Evolutionary conservation across 1,140 invertebrate genomes (phyloP).

Genomic region (Leguminivora glycinivorella): DNA sequence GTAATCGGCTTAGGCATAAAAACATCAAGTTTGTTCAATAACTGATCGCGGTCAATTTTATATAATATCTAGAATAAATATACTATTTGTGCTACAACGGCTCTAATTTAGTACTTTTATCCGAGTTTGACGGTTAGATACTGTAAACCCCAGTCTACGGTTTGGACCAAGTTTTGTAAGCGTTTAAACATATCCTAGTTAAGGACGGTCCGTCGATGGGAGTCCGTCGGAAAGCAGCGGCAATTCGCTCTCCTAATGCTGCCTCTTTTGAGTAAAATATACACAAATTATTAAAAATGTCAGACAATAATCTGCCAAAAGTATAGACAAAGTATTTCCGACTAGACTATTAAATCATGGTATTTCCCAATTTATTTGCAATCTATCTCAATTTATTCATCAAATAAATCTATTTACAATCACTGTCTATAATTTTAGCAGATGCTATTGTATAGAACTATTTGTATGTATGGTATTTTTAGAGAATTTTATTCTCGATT

Average conservation of each 20-base stretch:
- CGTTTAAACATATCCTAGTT: conserved; percentile 22
- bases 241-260: conserved; percentile 3
- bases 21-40: not conserved
- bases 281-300: conserved; percentile 5
- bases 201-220: not conserved
- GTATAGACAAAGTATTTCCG: not conserved
- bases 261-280: conserved; percentile 8
- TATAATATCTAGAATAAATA: not conserved
- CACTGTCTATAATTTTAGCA: not conserved
- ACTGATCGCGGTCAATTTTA: conserved; percentile 10
- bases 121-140: not conserved
- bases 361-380: not conserved
- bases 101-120: not conserved
- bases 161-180: conserved; percentile 21
- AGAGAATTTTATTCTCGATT: conserved; percentile 9
- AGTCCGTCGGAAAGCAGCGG: conserved; percentile 5
- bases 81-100: not conserved
- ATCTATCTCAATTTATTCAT: not conserved
- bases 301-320: conserved; percentile 10
- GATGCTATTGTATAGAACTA: conserved; percentile 6
- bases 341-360: not conserved
- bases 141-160: not conserved
- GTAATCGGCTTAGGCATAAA: too few relatives aligned
- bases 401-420: conserved; percentile 4
- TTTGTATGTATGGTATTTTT: conserved; percentile 13